Evolutionary conservation across 2,888 invertebrate species (phyloP).

Genomic region (Artemia sinica): DNA sequence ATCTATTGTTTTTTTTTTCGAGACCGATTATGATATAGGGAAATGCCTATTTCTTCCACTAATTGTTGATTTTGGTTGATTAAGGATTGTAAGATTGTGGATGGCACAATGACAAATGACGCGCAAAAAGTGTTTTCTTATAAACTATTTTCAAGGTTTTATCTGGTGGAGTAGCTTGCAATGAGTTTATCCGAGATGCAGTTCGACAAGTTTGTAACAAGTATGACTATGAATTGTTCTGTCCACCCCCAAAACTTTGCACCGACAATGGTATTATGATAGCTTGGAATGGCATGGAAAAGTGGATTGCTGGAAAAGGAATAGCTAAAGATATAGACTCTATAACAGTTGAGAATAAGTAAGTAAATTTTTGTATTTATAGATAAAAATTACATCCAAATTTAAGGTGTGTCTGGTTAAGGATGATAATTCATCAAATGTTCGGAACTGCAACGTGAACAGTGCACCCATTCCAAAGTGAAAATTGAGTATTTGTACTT

Average conservation of each 20-base stretch:
- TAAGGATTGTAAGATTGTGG: no score
- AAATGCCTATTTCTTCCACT: no score
- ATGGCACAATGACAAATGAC: no score
- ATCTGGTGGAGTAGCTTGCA: constrained; percentile 92
- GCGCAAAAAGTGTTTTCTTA: background rate
- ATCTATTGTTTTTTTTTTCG: no score
- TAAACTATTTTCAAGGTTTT: constrained; percentile 45
- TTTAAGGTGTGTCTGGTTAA: background rate
- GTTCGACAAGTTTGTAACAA: constrained; percentile 48
- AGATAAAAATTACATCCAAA: background rate
- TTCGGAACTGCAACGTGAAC: no score
- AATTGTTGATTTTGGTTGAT: no score
- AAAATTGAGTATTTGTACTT: no score
- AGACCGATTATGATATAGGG: no score
- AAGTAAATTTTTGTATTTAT: constrained; percentile 24
- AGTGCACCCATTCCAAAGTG: no score
- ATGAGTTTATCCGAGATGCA: constrained; percentile 55
- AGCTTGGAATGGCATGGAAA: constrained; percentile 92
- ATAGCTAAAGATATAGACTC: constrained; percentile 39
- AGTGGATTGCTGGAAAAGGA: constrained; percentile 39
- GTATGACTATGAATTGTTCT: constrained; percentile 45
- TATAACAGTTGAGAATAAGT: constrained; percentile 42
- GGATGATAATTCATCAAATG: no score
- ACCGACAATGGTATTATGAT: constrained; percentile 98
- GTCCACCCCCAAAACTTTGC: constrained; percentile 68